These are phyloP conservation scores for Rhogogaster chlorosoma DNA, from an alignment of 2,888 invertebrate species.

Conservation along the genomic window DNA sequence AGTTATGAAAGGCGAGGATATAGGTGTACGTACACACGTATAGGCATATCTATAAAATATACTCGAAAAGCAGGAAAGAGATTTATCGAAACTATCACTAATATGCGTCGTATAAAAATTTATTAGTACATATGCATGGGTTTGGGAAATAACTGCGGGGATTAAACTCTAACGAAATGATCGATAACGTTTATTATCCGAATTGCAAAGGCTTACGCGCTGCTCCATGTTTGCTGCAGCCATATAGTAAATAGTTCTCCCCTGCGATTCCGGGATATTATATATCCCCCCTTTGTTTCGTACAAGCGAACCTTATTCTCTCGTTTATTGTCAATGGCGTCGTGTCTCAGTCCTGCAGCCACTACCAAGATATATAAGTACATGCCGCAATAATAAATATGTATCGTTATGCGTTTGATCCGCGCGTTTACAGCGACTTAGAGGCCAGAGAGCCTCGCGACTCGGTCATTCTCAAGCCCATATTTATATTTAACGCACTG, in stretches of 20 bases:
- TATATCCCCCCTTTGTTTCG: neutral
- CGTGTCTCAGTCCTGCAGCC: neutral
- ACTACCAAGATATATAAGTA: neutral
- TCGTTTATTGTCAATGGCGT: neutral
- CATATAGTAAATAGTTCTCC: neutral
- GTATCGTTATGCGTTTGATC: constrained; percentile 32
- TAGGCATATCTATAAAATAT: neutral
- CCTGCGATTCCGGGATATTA: neutral
- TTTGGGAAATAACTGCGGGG: neutral
- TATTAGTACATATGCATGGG: neutral
- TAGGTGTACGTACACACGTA: neutral
- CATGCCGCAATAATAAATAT: neutral
- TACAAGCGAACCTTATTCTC: neutral
- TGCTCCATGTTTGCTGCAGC: neutral
- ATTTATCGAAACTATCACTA: neutral
- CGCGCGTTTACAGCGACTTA: neutral
- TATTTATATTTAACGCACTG: constrained; percentile 72
- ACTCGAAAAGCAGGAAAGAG: neutral
- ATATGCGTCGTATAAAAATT: neutral
- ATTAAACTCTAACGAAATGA: neutral
- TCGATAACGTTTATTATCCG: neutral
- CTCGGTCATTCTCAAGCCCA: constrained; percentile 42
- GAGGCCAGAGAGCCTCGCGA: constrained; percentile 10
- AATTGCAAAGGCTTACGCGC: neutral
- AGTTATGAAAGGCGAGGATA: constrained; percentile 32